Base-by-base conservation (phyloP, 2,113 vertebrate species). In the Dendropsophus ebraccatus region DNA sequence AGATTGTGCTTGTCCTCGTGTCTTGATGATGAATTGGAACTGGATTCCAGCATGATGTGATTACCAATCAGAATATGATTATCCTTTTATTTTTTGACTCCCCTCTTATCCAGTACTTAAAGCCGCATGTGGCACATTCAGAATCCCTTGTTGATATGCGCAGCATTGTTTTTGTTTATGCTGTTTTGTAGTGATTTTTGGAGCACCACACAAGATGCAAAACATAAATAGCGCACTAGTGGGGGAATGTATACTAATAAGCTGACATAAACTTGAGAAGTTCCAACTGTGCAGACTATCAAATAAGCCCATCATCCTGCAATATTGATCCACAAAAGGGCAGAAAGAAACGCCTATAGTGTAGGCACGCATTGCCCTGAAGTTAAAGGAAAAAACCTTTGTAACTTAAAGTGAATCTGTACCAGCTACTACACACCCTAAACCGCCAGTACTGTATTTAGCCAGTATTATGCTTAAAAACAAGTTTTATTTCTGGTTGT, bases 21-120 rank as follows among this genome's bases (percentile, higher is more conserved):
- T 32, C 77, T 80, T 86, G 76, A 86, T 86, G 84, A 86, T 86
- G 65, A 86, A 86, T 80, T 81, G 84, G 54, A 81, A 35, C 65
- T 73, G 47, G 58, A 80, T 80, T 70, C 62, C 52, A 70, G 49
- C 62, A 72, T 86, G 65, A 86, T 80, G 76, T 86, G 76, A 86
- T 86, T 86, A 76, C 62, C 76, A 80, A 79, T 86, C 76, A 72
- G 76, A 86, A 80, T 80, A 72, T 80, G 52, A 80, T 86, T 70
- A 80, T 86, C 49, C 62, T n/a, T 81, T 81, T 81, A 69, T 86
- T 70, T n/a, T 79, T 72, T 80, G 75, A 69, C 76, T 80, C 52
- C 32, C 49, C 76, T 60, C 69, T 81, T 87, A 87, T 74, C 67
- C 78, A 62, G 67, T 50, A 81, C 54, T 81, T 87, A 81, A 84